These are phyloP conservation scores for Montifringilla adamsi DNA, from an alignment of 2,113 vertebrate species.

Conservation along the genomic window DNA sequence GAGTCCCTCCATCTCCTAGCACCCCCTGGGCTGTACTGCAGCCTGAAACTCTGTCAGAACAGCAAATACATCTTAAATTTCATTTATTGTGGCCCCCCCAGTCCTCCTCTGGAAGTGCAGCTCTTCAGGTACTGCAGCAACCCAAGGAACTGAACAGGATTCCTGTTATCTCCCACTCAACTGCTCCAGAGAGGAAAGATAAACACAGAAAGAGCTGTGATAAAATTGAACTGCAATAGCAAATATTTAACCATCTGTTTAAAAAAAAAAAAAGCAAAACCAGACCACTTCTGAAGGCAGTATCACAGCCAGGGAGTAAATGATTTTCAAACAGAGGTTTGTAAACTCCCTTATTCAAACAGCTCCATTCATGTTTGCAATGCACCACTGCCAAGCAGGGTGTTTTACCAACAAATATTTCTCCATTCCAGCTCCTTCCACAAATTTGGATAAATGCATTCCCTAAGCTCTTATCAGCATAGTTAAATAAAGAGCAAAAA, in stretches of 20 bases:
- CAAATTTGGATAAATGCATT: slow-evolving; percentile 61
- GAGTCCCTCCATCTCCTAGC: background rate
- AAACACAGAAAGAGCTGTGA: slow-evolving; percentile 72
- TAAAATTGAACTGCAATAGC: slow-evolving; percentile 71
- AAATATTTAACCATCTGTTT: slow-evolving; percentile 78
- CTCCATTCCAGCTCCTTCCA: slow-evolving; percentile 39
- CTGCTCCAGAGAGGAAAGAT: slow-evolving; percentile 60
- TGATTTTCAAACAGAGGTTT: slow-evolving; percentile 41
- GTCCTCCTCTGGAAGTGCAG: slow-evolving; percentile 40
- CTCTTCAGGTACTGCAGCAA: slow-evolving; percentile 63
- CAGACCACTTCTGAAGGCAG: slow-evolving; percentile 62
- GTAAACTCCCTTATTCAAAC: slow-evolving; percentile 58
- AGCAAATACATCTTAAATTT: background rate
- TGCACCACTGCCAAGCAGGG: slow-evolving; percentile 47
- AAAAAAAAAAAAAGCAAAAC: background rate
- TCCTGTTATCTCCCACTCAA: slow-evolving; percentile 72
- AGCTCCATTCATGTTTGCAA: slow-evolving; percentile 43
- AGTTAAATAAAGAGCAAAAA: slow-evolving; percentile 18
- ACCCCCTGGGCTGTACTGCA: background rate
- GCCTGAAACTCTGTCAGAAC: background rate
- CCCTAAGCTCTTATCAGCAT: slow-evolving; percentile 56
- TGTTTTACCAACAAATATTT: slow-evolving; percentile 56
- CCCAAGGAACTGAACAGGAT: slow-evolving; percentile 57
- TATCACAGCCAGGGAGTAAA: slow-evolving; percentile 60
- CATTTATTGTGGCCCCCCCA: background rate